Evolutionary conservation across 2,888 invertebrate species (phyloP), one percentile per base, ranked within the genome.

Genomic region (Callyntrura guangdongensis): DNA sequence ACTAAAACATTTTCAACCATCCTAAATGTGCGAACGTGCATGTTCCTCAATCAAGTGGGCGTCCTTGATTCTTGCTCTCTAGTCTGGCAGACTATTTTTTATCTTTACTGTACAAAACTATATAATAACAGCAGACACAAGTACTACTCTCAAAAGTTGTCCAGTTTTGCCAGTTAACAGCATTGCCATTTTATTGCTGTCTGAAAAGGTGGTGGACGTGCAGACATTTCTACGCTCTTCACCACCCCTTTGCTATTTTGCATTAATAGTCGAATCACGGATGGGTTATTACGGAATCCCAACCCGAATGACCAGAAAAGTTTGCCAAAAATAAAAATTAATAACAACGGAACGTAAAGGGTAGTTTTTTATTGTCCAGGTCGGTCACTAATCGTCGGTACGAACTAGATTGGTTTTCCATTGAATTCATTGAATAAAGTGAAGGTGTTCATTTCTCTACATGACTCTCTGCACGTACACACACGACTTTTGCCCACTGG

Each of bases 51-150:
- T 64, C 9, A 64, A 20, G 64, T 64, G 64, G 64, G 25, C 25
- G 64, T 64, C 64, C 64, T 64, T 64, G 64, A 64, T 61, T 20
- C n/a, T 64, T 25, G 12, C 11, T 25, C 22, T 25, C n/a, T 61
- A 56, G 17, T 17, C 14, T 59, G 0, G 22, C 8, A 14, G 25
- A 25, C 1, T 5, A 2, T 25, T 6, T 25, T 8, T 64, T 25
- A 12, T 25, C 1, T 25, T 11, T 64, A 9, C 20, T 1, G 11
- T 22, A 25, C 9, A 8, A 12, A 53, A 61, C 61, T 61, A 53
- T 53, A 9, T 53, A 53, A 36, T 36, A 36, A 36, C 53, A 1
- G 59, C 17, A 59, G 59, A 59, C 59, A 59, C 56, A 12, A n/a
- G n/a, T 12, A 14, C 1, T 59, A n/a, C 17, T 59, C 14, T n/a